Conservation (phyloP, 2,113 vertebrate species). For the Albula goreensis region DNA sequence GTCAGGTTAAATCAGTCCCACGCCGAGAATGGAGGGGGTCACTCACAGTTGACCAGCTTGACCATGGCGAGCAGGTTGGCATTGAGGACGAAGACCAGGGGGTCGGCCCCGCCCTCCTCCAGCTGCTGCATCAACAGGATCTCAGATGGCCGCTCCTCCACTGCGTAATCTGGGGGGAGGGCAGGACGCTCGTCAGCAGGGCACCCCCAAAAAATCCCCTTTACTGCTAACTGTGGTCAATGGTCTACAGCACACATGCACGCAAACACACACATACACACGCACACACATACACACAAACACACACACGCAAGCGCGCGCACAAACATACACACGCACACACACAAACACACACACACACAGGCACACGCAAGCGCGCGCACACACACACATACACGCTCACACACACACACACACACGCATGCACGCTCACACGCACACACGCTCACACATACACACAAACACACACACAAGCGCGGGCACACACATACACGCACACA, state of each 20-base stretch:
- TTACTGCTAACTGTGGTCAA: constrained; percentile 26
- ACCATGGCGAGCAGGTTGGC: constrained; percentile 97
- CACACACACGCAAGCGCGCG: too few species aligned
- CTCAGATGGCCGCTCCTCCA: constrained; percentile 93
- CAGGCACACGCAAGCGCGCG: constrained; percentile 29
- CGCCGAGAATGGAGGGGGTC: neutral
- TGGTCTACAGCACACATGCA: constrained; percentile 26
- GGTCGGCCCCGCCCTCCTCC: constrained; percentile 91
- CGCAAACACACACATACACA: constrained; percentile 32
- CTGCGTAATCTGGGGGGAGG: constrained; percentile 82
- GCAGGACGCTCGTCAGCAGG: neutral
- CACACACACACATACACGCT: constrained; percentile 17
- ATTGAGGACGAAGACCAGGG: constrained; percentile 96
- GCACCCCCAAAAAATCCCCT: neutral
- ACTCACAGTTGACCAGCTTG: constrained; percentile 99
- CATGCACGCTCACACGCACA: constrained; percentile 17
- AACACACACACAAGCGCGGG: neutral
- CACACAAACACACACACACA: constrained; percentile 10
- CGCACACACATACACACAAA: neutral
- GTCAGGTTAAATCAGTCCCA: neutral
- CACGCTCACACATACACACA: constrained; percentile 32
- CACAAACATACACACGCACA: constrained; percentile 32
- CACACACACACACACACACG: constrained; percentile 32
- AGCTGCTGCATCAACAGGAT: constrained; percentile 94
- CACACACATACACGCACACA: constrained; percentile 33